These are phyloP conservation scores for Stegodyphus dumicola DNA, from an alignment of 1,140 invertebrate species.

Conservation along the genomic window DNA sequence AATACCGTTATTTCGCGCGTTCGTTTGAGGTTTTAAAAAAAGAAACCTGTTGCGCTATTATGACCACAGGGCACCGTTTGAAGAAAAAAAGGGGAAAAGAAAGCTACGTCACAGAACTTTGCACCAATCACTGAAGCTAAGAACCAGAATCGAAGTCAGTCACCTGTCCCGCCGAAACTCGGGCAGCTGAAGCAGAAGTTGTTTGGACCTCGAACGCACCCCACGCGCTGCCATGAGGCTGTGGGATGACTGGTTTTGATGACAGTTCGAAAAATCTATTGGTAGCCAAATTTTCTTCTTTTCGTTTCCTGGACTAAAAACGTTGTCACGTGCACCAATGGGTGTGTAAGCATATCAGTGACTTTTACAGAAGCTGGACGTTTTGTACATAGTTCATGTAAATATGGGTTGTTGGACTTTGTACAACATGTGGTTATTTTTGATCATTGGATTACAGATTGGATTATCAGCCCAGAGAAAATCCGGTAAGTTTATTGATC, in stretches of 20 bases:
- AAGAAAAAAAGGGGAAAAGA: not conserved
- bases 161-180: slow-evolving; percentile 43
- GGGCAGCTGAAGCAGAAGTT: slow-evolving; percentile 1
- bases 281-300: not conserved
- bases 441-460: slow-evolving; percentile 49
- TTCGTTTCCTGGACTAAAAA: not conserved
- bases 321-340: slow-evolving; percentile 14
- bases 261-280: not conserved
- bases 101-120: slow-evolving; percentile 42
- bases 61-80: slow-evolving; percentile 31
- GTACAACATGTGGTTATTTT: slow-evolving; percentile 28
- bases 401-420: slow-evolving; percentile 30
- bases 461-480: slow-evolving; percentile 26
- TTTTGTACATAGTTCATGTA: slow-evolving; percentile 42
- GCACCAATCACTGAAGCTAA: slow-evolving; percentile 15
- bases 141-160: slow-evolving; percentile 23
- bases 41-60: slow-evolving; percentile 46
- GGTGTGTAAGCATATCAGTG: slow-evolving; percentile 35
- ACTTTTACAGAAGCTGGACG: slow-evolving; percentile 27
- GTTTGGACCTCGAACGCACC: slow-evolving; percentile 5
- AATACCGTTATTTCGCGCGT: slow-evolving; percentile 44
- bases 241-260: slow-evolving; percentile 26
- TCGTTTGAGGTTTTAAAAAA: slow-evolving; percentile 26
- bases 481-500: slow-evolving; percentile 16
- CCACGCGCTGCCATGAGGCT: slow-evolving; percentile 18